These are phyloP conservation scores for Columba guinea DNA, from an alignment of 2,797 vertebrate genomes.

Conservation along the genomic window DNA sequence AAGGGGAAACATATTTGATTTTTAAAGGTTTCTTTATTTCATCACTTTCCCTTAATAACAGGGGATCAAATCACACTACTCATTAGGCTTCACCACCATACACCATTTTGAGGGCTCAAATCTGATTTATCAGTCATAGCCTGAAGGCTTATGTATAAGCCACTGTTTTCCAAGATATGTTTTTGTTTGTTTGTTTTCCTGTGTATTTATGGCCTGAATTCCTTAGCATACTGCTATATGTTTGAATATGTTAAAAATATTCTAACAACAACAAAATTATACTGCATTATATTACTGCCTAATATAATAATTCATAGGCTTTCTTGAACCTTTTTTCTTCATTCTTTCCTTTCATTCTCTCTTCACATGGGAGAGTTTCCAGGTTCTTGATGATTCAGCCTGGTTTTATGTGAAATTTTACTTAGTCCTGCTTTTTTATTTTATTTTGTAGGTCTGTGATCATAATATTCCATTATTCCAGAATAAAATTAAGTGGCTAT, in stretches of 20 bases:
- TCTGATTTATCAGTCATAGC: not conserved
- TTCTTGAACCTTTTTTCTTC: not conserved
- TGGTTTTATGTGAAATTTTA: not conserved
- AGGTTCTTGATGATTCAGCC: not conserved
- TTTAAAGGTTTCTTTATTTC: not conserved
- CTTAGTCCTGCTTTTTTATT: not conserved
- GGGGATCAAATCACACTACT: fast-evolving
- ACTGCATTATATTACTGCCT: not conserved
- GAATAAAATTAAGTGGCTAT: not conserved
- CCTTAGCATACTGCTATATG: not conserved
- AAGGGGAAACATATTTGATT: not conserved
- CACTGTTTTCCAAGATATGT: not conserved
- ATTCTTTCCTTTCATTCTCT: not conserved
- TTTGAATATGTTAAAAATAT: not conserved
- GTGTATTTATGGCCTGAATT: not conserved
- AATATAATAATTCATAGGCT: not conserved
- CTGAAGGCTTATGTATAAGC: not conserved
- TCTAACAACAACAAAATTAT: not conserved
- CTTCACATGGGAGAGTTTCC: not conserved
- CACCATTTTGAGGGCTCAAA: fast-evolving
- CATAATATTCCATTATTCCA: not conserved
- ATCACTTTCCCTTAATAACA: not conserved
- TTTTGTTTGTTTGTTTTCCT: not conserved
- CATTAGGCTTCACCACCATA: not conserved
- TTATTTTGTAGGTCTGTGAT: not conserved